phyloP scores from a whole-genome alignment of 2,113 vertebrate genomes.

The Bufo gargarizans region DNA sequence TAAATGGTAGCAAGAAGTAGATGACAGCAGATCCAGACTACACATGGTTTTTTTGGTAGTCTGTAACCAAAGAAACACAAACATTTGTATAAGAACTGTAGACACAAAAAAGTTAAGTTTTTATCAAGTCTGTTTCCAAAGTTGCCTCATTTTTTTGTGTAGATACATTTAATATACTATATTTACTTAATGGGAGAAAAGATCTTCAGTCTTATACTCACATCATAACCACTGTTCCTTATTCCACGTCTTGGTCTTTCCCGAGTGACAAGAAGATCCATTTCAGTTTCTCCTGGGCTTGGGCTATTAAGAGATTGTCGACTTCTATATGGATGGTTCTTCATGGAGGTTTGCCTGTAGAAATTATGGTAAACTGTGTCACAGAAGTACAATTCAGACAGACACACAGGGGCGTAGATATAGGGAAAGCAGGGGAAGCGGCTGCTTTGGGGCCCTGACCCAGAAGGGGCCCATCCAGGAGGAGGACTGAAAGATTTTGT shows the following conservation, averaged over 20 bases:
- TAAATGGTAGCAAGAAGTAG: neutral
- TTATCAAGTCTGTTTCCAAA: neutral
- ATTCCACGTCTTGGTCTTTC: slow-evolving; percentile 94
- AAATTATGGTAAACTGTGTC: neutral
- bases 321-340: slow-evolving; percentile 88
- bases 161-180: too few species aligned
- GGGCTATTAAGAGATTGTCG: slow-evolving; percentile 96
- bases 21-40: neutral
- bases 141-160: neutral
- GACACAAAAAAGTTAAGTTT: neutral
- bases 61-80: neutral
- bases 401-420: neutral
- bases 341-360: slow-evolving; percentile 86
- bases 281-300: slow-evolving; percentile 95
- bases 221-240: slow-evolving; percentile 95
- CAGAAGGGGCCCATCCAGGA: too few species aligned
- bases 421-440: too few species aligned
- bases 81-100: neutral
- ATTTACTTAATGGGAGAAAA: neutral
- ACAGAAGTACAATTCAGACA: neutral
- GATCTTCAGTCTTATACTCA: slow-evolving; percentile 68
- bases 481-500: too few species aligned
- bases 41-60: neutral
- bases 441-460: too few species aligned
- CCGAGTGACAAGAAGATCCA: slow-evolving; percentile 96